Percentiles rank a stretch among this genome's conserved stretches.
These are phyloP conservation scores for Stichopus chloronotus DNA, from an alignment of 35 echinoderm and acorn worm genomes.

Conservation along the genomic window DNA sequence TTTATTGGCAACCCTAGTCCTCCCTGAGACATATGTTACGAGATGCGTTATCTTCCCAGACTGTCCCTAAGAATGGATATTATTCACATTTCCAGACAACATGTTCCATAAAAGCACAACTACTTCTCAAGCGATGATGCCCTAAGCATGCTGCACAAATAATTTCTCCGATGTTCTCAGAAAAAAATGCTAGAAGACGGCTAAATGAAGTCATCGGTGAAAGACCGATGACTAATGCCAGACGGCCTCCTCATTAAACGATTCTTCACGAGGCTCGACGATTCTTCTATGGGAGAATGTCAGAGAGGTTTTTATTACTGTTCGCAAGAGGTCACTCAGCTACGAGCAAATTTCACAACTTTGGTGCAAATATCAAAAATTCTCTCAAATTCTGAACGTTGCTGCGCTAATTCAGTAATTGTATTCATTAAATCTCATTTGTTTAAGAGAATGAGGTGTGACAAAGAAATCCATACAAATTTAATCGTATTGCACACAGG, in stretches of 20 bases:
- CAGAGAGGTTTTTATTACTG: not conserved
- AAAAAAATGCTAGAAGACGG: not conserved
- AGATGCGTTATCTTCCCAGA: not conserved
- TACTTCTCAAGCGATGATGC: not conserved
- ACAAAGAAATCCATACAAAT: not conserved
- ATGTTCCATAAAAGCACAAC: not conserved
- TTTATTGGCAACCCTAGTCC: not conserved
- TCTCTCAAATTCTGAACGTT: not conserved
- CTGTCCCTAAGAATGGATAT: not conserved
- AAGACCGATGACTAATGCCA: slow-evolving; percentile 5
- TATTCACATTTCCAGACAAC: slow-evolving; percentile 20
- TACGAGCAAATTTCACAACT: not conserved
- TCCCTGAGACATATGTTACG: not conserved
- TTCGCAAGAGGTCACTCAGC: not conserved
- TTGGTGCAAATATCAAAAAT: not conserved
- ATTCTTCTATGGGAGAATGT: not conserved
- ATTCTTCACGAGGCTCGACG: not conserved
- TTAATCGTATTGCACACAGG: not conserved
- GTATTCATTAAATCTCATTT: not conserved
- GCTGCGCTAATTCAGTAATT: not conserved
- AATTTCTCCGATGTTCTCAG: not conserved
- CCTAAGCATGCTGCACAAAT: slow-evolving; percentile 3
- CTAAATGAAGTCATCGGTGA: slow-evolving; percentile 8
- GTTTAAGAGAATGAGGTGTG: not conserved
- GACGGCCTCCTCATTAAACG: not conserved